Evolutionary conservation across 2,797 vertebrate species (phyloP), one percentile per base, ranked within the genome.

Genomic region (Masticophis lateralis): DNA sequence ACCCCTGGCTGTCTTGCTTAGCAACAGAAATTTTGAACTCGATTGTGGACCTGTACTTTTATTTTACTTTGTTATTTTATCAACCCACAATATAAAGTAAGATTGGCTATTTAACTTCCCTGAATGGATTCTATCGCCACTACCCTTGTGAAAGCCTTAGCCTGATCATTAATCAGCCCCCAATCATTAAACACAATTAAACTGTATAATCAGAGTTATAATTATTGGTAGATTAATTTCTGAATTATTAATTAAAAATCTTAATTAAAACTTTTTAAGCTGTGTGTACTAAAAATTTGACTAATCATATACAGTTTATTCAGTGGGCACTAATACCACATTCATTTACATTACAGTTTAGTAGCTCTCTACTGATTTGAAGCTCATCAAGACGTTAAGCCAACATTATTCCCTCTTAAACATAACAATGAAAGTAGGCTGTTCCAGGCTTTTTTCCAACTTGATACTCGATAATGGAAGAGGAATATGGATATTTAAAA

Each of bases 211-310:
- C 97, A 97, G 97, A 97, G 95, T 96, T 97, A 96, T 98, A 97
- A 98, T 98, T 98, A 98, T 98, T 98, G 97, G 98, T 98, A 97
- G 96, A 98, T 98, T 98, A 97, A 98, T 98, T 96, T 97, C 97
- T 98, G 97, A 98, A 95, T 95, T 97, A 97, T 97, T 98, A 98
- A 98, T 97, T 97, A 97, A 97, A 97, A 97, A 95, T 96, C 96
- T 97, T 97, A 97, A 98, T 98, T 97, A 97, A 98, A 97, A 90
- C 94, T 96, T 97, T 97, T 96, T 96, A 94, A 91, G 95, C 63
- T 86, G 87, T 55, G 87, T 86, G 97, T 97, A 96, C 95, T 97
- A 96, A 97, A 47, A 97, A 96, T 96, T 96, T 96, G 97, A 96
- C 94, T 97, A 97, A 97, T 98, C 97, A 97, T 97, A 97, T 96